Evolutionary conservation across 2,888 invertebrate genomes (phyloP), one percentile per base, ranked within the genome.

Genomic region (Hydropsyche betteni): DNA sequence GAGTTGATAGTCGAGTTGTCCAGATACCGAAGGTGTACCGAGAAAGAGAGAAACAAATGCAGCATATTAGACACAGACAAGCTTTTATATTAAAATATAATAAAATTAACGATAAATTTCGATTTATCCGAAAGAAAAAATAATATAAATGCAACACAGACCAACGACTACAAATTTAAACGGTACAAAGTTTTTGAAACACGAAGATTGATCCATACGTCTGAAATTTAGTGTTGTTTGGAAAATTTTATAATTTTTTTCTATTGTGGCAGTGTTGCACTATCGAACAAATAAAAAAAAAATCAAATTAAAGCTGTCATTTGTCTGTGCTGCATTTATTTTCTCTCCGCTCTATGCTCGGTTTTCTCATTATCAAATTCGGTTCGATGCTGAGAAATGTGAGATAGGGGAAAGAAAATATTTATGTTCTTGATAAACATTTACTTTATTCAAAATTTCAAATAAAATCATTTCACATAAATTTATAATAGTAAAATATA

Each of bases 31-130:
- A 52, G 69, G 10, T 72, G 68, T 64, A 78, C 78, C 78, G 78
- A 75, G 74, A 78, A 78, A 74, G 75, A 86, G 86, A 86, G 83
- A 84, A 86, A 85, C 86, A 87, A 87, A 87, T 87, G 87, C 87
- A 87, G 87, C 87, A 87, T 87, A 81, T 87, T 86, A 87, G 81
- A 81, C 80, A 80, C 80, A 80, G 79, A 80, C 79, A 74, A 69
- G 76, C 78, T 80, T 24, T 78, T 79, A 80, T 77, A 74, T 76
- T 78, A 79, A 81, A 80, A 80, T 73, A 80, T 74, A 70, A 38
- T 68, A 55, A 71, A 34, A 44, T 52, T 24, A 24, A 24, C 14
- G 52, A 33, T 52, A 50, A 72, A 80, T 78, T 68, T 77, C 24
- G 74, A 76, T 69, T 80, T 77, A 79, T 80, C 78, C 76, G 58